Evolutionary conservation across 2,113 vertebrate species (phyloP), one percentile per base, ranked within the genome.

Genomic region (Hirundichthys speculiger): DNA sequence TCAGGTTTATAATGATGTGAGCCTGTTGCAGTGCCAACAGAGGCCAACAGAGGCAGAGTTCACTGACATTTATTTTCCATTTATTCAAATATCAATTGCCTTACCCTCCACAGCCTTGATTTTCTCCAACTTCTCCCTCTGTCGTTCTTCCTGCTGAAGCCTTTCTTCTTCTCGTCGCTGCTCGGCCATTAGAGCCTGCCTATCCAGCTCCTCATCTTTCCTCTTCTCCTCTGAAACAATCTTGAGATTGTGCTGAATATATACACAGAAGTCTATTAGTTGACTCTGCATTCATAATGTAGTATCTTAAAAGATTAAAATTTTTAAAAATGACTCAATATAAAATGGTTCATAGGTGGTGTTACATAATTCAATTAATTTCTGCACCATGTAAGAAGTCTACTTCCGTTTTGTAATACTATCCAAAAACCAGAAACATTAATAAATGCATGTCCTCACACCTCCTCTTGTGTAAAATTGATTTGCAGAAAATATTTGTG

Each of bases 61-160:
- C n/a, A n/a, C n/a, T 34, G 9, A 10, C 6, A 34, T 34, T 34
- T 3, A n/a, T n/a, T n/a, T n/a, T n/a, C n/a, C n/a, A n/a, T n/a
- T n/a, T n/a, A n/a, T n/a, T n/a, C n/a, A n/a, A n/a, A n/a, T n/a
- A 15, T 46, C 9, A 7, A 46, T 48, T 83, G 94, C 94, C 74
- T 81, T 89, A 98, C 98, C 98, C 92, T 98, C 96, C 39, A 96
- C 96, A 1, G 98, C 96, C 90, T 95, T 96, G 69, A 96, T 93
- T 68, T 94, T 95, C 75, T 98, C 97, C 63, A 94, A 90, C 90
- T 96, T 90, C 70, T 96, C 96, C 52, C 94, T 88, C 69, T 96
- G 94, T 12, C 93, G 92, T 77, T 98, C 95, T 43, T 98, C 97
- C 78, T 95, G 95, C 8, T 94, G 88, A 67, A 96, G 88, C 76